Base-by-base conservation (phyloP, 2,113 vertebrate genomes). In the Solenodon paradoxus region DNA sequence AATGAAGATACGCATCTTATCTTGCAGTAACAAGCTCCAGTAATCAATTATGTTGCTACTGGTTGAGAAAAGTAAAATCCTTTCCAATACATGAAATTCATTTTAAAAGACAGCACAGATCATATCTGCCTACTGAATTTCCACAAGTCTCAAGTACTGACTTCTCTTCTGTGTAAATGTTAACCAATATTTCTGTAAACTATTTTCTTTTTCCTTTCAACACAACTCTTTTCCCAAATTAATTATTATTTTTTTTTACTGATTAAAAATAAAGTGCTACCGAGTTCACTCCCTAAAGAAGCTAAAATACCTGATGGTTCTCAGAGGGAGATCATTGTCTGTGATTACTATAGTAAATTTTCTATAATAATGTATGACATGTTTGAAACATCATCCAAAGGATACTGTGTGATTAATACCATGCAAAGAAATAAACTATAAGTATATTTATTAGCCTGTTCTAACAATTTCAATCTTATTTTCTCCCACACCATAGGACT, bases 1-100 rank as follows among this genome's bases (percentile, higher is more conserved):
- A 90, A 84, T 26, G 69, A 69, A 91, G 83, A 78, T 89, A 75
- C 74, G 74, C 7, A 85, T 93, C 74, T 95, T 95, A 86, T 74
- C 92, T 95, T 68, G 35, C 16, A 95, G 40, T n/a, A 93, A 85
- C 7, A 92, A 81, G 53, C 63, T 75, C 26, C 42, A 84, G 42
- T 7, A 80, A 90, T 82, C 51, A 92, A 66, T 94, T 96, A 82
- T 47, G 9, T 55, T 88, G 55, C 57, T 93, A 83, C 13, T 13
- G 32, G 68, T 35, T 84, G 91, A 92, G 12, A 61, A 16, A 26
- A 94, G 66, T n/a, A 66, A 92, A 86, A 32, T 22, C 17, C 68
- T 81, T 92, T 85, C 47, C 32, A 94, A 78, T 45, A 85, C 35
- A 47, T 26, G 68, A 79, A 75, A 71, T 79, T 63, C 51, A 90